phyloP scores from a whole-genome alignment of 2,797 vertebrate genomes.

The Eidolon dupreanum region DNA sequence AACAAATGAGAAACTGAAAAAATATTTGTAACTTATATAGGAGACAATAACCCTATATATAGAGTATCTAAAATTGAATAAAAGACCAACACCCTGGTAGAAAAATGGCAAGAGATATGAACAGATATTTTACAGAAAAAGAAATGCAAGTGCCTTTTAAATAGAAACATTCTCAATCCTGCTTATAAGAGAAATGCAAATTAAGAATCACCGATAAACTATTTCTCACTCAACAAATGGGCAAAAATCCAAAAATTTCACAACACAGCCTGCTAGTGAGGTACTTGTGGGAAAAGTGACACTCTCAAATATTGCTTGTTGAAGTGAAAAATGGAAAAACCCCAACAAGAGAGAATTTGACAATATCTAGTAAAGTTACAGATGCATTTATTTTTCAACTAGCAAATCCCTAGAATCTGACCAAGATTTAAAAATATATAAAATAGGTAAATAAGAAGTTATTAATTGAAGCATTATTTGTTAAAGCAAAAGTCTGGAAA shows the following conservation, averaged over 20 bases:
- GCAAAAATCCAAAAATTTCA: conserved; percentile 46
- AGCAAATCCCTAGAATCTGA: conserved; percentile 51
- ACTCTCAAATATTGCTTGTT: not conserved
- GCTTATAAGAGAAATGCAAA: conserved; percentile 57
- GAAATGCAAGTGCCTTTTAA: conserved; percentile 10
- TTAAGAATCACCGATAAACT: conserved; percentile 43
- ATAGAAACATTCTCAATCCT: conserved; percentile 48
- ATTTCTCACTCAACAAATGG: not conserved
- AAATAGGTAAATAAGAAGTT: conserved; percentile 19
- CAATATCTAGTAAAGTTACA: conserved; percentile 17
- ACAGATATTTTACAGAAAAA: conserved; percentile 54
- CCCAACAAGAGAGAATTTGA: conserved; percentile 17
- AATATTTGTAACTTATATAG: not conserved
- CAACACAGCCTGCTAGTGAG: conserved; percentile 6
- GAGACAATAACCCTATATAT: not conserved
- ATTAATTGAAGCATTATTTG: not conserved
- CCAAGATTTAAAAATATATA: conserved; percentile 6
- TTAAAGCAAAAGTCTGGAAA: conserved; percentile 27
- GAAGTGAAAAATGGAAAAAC: conserved; percentile 30
- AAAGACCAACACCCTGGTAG: conserved; percentile 33
- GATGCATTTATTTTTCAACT: not conserved
- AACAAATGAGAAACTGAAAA: conserved; percentile 36
- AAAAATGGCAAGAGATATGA: conserved; percentile 41
- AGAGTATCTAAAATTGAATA: conserved; percentile 20
- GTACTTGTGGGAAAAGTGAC: not conserved